Evolutionary conservation across 2,797 vertebrate genomes (phyloP), one percentile per base, ranked within the genome.

Genomic region (Prionace glauca): DNA sequence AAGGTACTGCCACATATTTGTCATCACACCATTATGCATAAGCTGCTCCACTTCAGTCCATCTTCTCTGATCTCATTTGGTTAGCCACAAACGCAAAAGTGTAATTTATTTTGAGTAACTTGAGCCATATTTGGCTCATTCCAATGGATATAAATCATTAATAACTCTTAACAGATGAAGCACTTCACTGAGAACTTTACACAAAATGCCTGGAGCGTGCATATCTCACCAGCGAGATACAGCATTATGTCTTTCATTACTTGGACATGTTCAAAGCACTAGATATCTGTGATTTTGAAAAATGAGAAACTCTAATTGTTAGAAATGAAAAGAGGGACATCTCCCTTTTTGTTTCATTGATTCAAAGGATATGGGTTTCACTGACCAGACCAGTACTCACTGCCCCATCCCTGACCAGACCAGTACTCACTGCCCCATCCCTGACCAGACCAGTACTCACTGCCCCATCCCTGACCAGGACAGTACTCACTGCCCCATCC

Each of bases 61-160:
- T 69, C 90, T n/a, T 65, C 87, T 90, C 87, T 32, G 65, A 92
- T 69, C 90, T 92, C 90, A 92, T 26, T 41, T 92, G 65, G 22
- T 92, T 65, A 9, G 90, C 90, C 90, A 69, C 62, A 36, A 69
- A 69, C 36, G 41, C 22, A 7, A 45, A 56, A 92, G 4, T 26
- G 0, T 24, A 41, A 92, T 26, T n/a, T 41, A n/a, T 92, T 92
- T 69, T 36, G n/a, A 36, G 9, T 67, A 67, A 69, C n/a, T 65
- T 26, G 69, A 92, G n/a, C 8, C 24, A 24, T 22, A 18, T 36
- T 67, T 11, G 8, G 0, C 65, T 92, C 90, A 67, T 92, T 92
- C 90, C 90, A 41, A 12, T 11, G n/a, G n/a, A n/a, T 24, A 29
- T 69, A 69, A 92, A 69, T 92, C 90, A 69, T 18, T 92, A 65